phyloP scores from a whole-genome alignment of 2,113 vertebrate species.

The Cranoglanis bouderius region DNA sequence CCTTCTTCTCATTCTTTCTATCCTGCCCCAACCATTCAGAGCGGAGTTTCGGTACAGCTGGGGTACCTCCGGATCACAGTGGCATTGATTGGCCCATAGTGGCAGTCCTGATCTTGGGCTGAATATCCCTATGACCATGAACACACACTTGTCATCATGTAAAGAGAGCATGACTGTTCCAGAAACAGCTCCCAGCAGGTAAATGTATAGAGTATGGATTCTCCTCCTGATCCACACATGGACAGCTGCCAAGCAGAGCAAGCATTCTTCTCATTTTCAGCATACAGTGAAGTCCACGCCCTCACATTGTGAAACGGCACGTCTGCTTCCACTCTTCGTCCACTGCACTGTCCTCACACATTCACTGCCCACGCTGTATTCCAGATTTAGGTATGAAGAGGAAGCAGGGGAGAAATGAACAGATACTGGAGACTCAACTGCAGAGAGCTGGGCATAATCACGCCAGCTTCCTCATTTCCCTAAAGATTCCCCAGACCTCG shows the following conservation, averaged over 20 bases:
- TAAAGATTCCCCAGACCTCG: constrained; percentile 1
- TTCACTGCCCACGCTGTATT: constrained; percentile 2
- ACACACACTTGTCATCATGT: not conserved
- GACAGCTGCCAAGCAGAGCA: constrained; percentile 29
- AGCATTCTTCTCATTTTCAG: constrained; percentile 39
- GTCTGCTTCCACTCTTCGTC: constrained; percentile 48
- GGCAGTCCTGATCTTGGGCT: not conserved
- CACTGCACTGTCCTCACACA: constrained; percentile 6
- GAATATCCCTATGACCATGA: not conserved
- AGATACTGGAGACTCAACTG: not conserved
- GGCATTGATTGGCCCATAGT: not conserved
- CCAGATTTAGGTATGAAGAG: constrained; percentile 15
- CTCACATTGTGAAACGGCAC: not conserved
- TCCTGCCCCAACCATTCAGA: not conserved
- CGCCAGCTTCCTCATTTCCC: not conserved
- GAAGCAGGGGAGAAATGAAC: constrained; percentile 3
- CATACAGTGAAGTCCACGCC: constrained; percentile 9
- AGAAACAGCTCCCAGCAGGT: constrained; percentile 29
- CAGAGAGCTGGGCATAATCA: constrained; percentile 2
- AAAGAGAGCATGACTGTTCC: constrained; percentile 17
- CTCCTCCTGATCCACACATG: constrained; percentile 34
- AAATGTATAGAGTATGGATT: constrained; percentile 16
- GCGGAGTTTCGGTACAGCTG: not conserved
- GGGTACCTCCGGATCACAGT: not conserved
- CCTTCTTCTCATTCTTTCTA: not conserved